A percentile compares a stretch with the other conserved stretches of the same genome.
Evolutionary conservation across 2,888 invertebrate species (phyloP).

Genomic region (Mermis nigrescens): DNA sequence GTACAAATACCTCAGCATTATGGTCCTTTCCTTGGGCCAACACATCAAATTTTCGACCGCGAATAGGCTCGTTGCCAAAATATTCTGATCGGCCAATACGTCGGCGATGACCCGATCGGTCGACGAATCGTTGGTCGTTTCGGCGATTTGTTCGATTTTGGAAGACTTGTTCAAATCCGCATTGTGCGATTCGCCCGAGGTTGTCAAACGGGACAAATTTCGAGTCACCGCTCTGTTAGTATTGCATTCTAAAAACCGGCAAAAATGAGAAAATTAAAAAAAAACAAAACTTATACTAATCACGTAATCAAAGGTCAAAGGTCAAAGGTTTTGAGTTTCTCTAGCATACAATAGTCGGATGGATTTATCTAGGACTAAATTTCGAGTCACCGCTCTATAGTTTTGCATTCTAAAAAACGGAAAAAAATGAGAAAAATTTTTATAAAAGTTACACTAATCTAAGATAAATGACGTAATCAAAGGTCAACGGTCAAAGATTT

Average conservation of each 20-base stretch:
- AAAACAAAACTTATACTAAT: too few relatives aligned
- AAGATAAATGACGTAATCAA: too few relatives aligned
- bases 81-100: slow-evolving; percentile 10
- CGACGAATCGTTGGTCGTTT: neutral
- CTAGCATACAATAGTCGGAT: too few relatives aligned
- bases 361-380: too few relatives aligned
- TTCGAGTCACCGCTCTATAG: too few relatives aligned
- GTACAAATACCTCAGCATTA: neutral
- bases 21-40: slow-evolving; percentile 13
- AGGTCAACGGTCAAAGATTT: too few relatives aligned
- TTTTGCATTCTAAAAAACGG: too few relatives aligned
- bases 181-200: slow-evolving; percentile 8
- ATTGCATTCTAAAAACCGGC: neutral
- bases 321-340: too few relatives aligned
- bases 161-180: slow-evolving; percentile 22
- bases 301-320: too few relatives aligned
- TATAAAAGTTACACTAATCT: too few relatives aligned
- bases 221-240: neutral
- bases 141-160: slow-evolving; percentile 17
- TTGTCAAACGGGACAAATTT: neutral
- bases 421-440: too few relatives aligned
- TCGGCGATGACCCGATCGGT: slow-evolving; percentile 8
- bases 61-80: neutral
- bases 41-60: slow-evolving; percentile 8
- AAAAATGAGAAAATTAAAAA: too few relatives aligned